Evolutionary conservation across 1,140 invertebrate species (phyloP), one percentile per base, ranked within the genome.

Genomic region (Druon quercuslanigerum): DNA sequence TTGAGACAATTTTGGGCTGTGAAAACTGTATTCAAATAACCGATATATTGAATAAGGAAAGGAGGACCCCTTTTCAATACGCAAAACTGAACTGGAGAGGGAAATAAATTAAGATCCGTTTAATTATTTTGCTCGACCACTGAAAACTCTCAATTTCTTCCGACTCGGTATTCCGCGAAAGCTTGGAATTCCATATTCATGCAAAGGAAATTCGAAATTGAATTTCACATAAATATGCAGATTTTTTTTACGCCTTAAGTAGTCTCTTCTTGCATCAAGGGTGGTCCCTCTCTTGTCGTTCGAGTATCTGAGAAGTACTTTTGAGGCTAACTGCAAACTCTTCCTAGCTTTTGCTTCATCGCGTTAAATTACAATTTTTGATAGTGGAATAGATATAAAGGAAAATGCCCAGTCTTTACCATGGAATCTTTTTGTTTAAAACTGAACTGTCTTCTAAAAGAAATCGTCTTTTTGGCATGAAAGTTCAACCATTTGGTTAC

Each of bases 161-260:
- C 40, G 33, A 25, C 60, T 46, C 60, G 9, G 25, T 66, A 14
- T 66, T 66, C 60, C 14, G 9, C 25, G 60, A 66, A 66, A 66
- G 60, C 60, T 66, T 46, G 60, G 25, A 33, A 66, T 16, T 66
- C 25, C 60, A 66, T 66, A 66, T 66, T 66, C 60, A 66, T 66
- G 60, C 25, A 66, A 66, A 40, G 60, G 25, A 66, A 46, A 66
- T 66, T 66, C 40, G 25, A 66, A 66, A 66, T 40, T 66, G 25
- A 66, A 66, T 66, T 66, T 66, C 20, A 33, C 60, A 66, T 66
- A 66, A 66, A 66, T 66, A 66, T 66, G 60, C 60, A 33, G 60
- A 66, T 46, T 66, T 66, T 66, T 25, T 66, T 66, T n/a, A 14
- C 60, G 60, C 14, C 25, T 66, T 66, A 66, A 66, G 60, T 66